Evolutionary conservation across 2,797 vertebrate species (phyloP), one percentile per base, ranked within the genome.

Genomic region (Stomatorhinus walkeri): DNA sequence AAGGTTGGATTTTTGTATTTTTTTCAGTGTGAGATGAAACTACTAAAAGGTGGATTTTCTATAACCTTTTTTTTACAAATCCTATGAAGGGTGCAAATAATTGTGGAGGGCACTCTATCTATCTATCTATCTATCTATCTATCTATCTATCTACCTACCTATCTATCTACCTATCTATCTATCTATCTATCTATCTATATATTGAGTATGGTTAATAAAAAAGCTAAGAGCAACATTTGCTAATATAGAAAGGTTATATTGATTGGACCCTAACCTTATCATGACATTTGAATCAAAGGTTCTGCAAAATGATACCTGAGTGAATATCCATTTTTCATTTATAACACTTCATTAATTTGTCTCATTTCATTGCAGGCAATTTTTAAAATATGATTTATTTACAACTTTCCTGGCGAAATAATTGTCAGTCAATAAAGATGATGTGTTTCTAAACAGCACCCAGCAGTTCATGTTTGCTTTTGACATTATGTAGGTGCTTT

Each of bases 271-370:
- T 86, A 56, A 56, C 51, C 85, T 56, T 86, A 56, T 54, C 49
- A 54, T 59, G 85, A 86, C 52, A 86, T 86, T 86, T 86, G 24
- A 86, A 59, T 85, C 43, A 85, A 85, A 85, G 83, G 83, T 2
- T 56, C 7, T 85, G 48, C 48, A 28, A 52, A 51, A 51, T 51
- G 46, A 49, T 51, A 6, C 8, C 46, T 52, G 43, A 52, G 83
- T 52, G n/a, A 3, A 3, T 22, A 32, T 68, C 10, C 83, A 49
- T 49, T 85, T 51, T 49, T 22, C 48, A 49, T 52, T 49, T 85
- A 51, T 32, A 85, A 28, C 48, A 49, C 46, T 85, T 51, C 46
- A 24, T 51, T 85, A 24, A 49, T 84, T 48, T 51, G 81, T 51
- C 81, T 85, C 46, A 85, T 85, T 85, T 85, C 43, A 85, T 28